Evolutionary conservation across 2,797 vertebrate genomes (phyloP), one percentile per base, ranked within the genome.

Genomic region (Lateolabrax maculatus): DNA sequence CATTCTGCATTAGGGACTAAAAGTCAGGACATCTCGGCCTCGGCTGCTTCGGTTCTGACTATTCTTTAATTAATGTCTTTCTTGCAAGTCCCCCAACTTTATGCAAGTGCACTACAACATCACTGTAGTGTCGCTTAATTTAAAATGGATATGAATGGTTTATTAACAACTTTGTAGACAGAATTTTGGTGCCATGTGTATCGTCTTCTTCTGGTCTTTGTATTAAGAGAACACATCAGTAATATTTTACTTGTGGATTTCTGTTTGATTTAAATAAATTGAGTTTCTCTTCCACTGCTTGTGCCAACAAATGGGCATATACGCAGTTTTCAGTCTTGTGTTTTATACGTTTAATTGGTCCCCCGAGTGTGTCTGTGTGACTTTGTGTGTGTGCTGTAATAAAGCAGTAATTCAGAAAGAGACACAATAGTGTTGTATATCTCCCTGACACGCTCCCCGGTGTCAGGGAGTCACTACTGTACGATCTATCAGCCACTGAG

Each of bases 291-390:
- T 41, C 44, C 31, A 9, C 31, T 29, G 39, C 52, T 37, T 25
- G n/a, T 62, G 46, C 52, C 67, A 69, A 57, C 65, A 80, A 77
- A 77, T 27, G 56, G 52, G 31, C 65, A 60, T 27, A 62, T 84
- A 81, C 65, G 61, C 77, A 72, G 53, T 79, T 71, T 67, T 63
- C 73, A 67, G 58, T 13, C 55, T 57, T n/a, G 34, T 51, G 61
- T 71, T 80, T 80, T 63, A 85, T 60, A 27, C 37, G 43, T 80
- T 83, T 86, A 86, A 87, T 87, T 86, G 83, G 77, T 80, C 79
- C 79, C 81, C 64, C 19, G 2, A 16, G 2, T 62, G 77, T 51
- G 27, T 79, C 9, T 80, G 29, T 62, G 31, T 52, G 57, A 43
- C 36, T 58, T 10, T 39, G 39, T 60, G 36, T 43, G 58, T 41